Evolutionary conservation across 2,888 invertebrate species (phyloP).

Genomic region (Gerris lacustris): DNA sequence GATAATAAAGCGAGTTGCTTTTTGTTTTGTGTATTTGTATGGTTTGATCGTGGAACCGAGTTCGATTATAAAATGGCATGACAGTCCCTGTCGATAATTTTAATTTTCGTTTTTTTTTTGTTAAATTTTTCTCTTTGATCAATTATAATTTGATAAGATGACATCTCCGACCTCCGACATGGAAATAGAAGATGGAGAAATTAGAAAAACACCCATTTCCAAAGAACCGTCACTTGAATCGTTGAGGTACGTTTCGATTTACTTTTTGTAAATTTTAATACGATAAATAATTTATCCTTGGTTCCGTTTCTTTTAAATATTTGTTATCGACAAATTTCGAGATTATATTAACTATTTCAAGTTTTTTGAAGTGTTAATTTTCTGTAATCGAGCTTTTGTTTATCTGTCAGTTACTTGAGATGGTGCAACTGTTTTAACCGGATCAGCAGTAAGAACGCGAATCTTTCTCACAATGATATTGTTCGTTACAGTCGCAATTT

Average conservation of each 20-base stretch:
- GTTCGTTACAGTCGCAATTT: too few relatives aligned
- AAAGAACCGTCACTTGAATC: constrained; percentile 35
- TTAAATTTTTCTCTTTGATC: too few relatives aligned
- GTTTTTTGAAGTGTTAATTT: background rate
- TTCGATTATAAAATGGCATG: too few relatives aligned
- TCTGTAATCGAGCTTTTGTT: background rate
- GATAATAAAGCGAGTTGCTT: too few relatives aligned
- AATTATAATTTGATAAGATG: too few relatives aligned
- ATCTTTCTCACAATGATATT: too few relatives aligned
- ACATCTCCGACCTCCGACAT: constrained; percentile 40
- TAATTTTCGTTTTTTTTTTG: too few relatives aligned
- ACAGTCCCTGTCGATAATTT: too few relatives aligned
- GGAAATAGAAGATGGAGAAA: constrained; percentile 75
- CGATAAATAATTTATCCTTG: constrained; percentile 41
- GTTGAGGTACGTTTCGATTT: constrained; percentile 41
- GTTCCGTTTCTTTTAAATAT: constrained; percentile 17
- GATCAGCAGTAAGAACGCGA: background rate
- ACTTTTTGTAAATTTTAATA: constrained; percentile 19
- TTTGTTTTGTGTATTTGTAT: too few relatives aligned
- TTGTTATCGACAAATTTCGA: background rate
- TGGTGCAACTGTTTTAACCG: background rate
- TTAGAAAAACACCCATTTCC: constrained; percentile 54
- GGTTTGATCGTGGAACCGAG: too few relatives aligned
- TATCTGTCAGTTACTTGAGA: background rate
- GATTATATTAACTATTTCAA: background rate